Conservation (phyloP, 2,888 invertebrate species). For the Geophilus truncorum region DNA sequence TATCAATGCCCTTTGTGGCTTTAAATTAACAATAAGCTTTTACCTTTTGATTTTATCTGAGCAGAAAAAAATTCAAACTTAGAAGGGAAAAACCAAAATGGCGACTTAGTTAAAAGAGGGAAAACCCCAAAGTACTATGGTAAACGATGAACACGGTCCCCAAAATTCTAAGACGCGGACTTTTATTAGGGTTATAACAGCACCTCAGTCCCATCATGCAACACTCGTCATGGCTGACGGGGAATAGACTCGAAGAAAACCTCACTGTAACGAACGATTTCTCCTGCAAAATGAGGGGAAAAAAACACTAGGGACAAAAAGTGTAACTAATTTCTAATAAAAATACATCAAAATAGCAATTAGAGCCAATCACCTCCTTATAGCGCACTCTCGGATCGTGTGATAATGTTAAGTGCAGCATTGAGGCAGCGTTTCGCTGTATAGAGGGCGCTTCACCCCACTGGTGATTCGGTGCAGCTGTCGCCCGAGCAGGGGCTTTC, state of each 20-base stretch:
- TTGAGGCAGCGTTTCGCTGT: neutral
- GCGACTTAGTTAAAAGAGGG: neutral
- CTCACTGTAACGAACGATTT: neutral
- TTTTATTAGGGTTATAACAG: slow-evolving; percentile 10
- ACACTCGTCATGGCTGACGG: neutral
- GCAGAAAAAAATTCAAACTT: neutral
- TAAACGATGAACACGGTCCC: neutral
- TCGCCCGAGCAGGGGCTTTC: neutral
- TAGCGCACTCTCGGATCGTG: neutral
- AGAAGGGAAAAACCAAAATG: too few species aligned
- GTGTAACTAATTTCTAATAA: neutral
- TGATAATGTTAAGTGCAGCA: neutral
- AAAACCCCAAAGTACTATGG: neutral
- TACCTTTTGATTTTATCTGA: neutral
- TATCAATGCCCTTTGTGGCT: too few species aligned
- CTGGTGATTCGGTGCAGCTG: slow-evolving; percentile 10
- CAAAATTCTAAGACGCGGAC: neutral
- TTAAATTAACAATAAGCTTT: neutral
- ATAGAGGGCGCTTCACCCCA: neutral
- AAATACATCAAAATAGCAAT: neutral
- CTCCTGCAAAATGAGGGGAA: neutral
- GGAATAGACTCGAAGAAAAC: neutral
- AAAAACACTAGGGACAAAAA: neutral
- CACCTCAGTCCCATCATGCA: slow-evolving; percentile 4
- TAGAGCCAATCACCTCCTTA: neutral